These are phyloP conservation scores for Axinella damicornis DNA, from an alignment of 37 sponge, comb jelly and placozoan genomes.

Conservation along the genomic window DNA sequence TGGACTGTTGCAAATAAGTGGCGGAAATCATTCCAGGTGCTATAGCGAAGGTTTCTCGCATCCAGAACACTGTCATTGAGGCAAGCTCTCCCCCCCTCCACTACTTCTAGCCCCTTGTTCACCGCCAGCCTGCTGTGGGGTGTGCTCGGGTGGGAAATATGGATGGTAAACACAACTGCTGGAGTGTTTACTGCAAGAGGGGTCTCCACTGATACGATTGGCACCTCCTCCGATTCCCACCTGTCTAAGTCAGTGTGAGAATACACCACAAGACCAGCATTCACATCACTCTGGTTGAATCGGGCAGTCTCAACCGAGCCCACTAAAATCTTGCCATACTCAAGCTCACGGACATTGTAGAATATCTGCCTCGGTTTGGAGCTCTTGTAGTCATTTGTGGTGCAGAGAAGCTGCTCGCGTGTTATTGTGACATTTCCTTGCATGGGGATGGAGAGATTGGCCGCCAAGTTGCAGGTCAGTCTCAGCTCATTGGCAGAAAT, in stretches of 20 bases:
- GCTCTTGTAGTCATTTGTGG: slow-evolving; percentile 15
- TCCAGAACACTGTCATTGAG: slow-evolving; percentile 60
- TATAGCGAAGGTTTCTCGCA: slow-evolving; percentile 76
- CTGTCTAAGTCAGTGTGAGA: slow-evolving; percentile 53
- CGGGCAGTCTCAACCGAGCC: background rate
- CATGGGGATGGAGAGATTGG: background rate
- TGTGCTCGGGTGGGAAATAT: slow-evolving; percentile 28
- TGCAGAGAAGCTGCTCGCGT: background rate
- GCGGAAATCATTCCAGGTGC: slow-evolving; percentile 27
- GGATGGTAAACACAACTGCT: background rate
- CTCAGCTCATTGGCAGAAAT: background rate
- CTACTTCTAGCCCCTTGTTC: slow-evolving; percentile 18
- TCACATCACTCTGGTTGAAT: slow-evolving; percentile 42
- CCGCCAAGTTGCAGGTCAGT: slow-evolving; percentile 1
- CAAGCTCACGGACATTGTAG: background rate
- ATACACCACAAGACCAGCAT: slow-evolving; percentile 16
- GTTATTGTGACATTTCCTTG: slow-evolving; percentile 1
- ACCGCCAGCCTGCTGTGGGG: slow-evolving; percentile 43
- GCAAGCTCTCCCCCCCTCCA: slow-evolving; percentile 37
- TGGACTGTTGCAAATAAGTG: no score
- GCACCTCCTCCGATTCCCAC: slow-evolving; percentile 51
- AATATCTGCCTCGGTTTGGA: background rate
- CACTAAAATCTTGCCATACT: slow-evolving; percentile 34
- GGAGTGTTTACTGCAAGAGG: slow-evolving; percentile 6
- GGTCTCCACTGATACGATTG: slow-evolving; percentile 11